Evolutionary conservation across 2,113 vertebrate genomes (phyloP), one percentile per base, ranked within the genome.

Genomic region (Vireo altiloquus): DNA sequence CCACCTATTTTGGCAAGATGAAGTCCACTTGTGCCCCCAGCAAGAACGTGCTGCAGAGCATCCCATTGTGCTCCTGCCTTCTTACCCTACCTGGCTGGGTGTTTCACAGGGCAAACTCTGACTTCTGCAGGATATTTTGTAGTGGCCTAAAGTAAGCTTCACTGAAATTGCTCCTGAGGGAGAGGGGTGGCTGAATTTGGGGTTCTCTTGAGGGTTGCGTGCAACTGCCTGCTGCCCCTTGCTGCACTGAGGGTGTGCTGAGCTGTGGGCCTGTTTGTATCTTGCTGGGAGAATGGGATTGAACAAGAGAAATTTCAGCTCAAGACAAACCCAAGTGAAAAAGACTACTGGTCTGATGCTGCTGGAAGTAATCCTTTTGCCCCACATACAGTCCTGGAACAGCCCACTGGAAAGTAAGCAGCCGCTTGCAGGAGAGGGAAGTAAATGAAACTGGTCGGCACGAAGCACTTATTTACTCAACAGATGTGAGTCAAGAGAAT

Each of bases 401-500:
- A 88, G 87, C 53, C 39, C n/a, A 28, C 75, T 83, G 92, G 71
- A 82, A 86, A 83, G 79, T 42, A 93, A 82, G 47, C 89, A 89
- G 77, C 65, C 0, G 8, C 54, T 52, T 84, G 76, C 0, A 0
- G 52, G 64, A 92, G 80, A 57, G 61, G 65, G 64, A 89, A 74
- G 80, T 92, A 89, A 84, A 95, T 93, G 90, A 93, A 91, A 81
- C 76, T 74, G 68, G 63, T 94, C 7, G 0, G 52, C 93, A 78
- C 5, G 0, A 74, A 94, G 72, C 79, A 64, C 31, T 93, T 95
- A 93, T 75, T 96, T 96, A 81, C 88, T 94, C 94, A 96, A 90
- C 94, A 96, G 94, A 94, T 96, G 94, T 78, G 92, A 92, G 84
- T 92, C 72, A 80, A 89, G 89, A 92, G 69, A 92, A 78, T 57